Conservation (phyloP, 2,113 vertebrate species). For the Pterocles gutturalis region DNA sequence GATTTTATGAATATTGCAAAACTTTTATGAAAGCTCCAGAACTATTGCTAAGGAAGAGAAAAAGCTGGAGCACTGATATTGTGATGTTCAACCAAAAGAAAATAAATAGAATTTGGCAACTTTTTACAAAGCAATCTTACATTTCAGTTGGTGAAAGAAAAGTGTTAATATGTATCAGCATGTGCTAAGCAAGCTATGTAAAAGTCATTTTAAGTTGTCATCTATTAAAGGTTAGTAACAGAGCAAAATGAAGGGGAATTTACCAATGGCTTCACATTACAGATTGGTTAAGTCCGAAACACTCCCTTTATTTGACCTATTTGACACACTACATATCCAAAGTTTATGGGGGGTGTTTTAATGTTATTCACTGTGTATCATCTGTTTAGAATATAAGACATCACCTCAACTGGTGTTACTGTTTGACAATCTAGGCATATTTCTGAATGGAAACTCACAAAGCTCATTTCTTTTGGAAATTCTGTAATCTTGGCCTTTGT, state of each 20-base stretch:
- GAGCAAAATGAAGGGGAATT: background rate
- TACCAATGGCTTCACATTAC: background rate
- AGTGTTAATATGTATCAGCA: background rate
- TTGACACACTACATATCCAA: background rate
- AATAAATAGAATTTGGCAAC: background rate
- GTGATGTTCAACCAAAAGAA: background rate
- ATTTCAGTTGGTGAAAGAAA: background rate
- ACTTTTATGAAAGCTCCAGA: background rate
- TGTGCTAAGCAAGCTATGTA: background rate
- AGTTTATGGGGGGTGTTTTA: background rate
- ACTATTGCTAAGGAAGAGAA: background rate
- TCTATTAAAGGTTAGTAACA: background rate
- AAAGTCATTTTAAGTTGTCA: background rate
- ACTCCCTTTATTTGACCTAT: background rate
- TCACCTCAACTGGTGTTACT: background rate
- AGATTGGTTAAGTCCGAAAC: background rate
- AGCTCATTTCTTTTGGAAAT: background rate
- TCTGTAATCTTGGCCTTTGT: background rate
- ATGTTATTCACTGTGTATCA: background rate
- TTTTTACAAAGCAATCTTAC: background rate
- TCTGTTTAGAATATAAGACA: background rate
- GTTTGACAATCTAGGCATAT: background rate
- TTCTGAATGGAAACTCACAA: background rate
- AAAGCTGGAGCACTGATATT: background rate
- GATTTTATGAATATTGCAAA: conserved; percentile 4